These are phyloP conservation scores for Stenoptilia bipunctidactyla DNA, from an alignment of 2,888 invertebrate species.

Conservation along the genomic window DNA sequence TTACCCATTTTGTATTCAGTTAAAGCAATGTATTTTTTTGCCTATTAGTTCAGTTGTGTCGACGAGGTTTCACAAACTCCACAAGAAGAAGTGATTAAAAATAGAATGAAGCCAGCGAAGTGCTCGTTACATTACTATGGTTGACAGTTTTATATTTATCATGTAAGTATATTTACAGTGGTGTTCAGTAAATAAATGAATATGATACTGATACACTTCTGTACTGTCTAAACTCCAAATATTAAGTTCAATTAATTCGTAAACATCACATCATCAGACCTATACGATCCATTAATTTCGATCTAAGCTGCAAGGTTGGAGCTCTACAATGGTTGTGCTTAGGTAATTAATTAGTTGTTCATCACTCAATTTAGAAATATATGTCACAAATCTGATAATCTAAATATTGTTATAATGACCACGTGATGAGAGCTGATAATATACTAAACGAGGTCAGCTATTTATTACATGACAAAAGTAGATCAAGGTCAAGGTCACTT, in stretches of 20 bases:
- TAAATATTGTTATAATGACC: constrained; percentile 51
- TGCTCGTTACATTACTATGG: background rate
- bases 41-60: constrained; percentile 3
- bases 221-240: too few relatives aligned
- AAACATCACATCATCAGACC: too few relatives aligned
- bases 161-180: too few relatives aligned
- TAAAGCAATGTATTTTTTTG: constrained; percentile 16
- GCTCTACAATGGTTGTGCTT: too few relatives aligned
- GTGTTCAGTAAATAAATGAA: too few relatives aligned
- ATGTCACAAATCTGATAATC: constrained; percentile 23
- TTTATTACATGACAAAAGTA: constrained; percentile 62
- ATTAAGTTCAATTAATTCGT: too few relatives aligned
- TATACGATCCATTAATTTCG: too few relatives aligned
- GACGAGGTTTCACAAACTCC: too few relatives aligned
- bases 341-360: background rate
- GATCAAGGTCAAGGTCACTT: constrained; percentile 71
- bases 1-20: too few relatives aligned
- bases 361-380: constrained; percentile 5
- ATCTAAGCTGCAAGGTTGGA: too few relatives aligned
- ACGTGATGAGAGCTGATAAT: constrained; percentile 56
- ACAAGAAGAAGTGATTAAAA: background rate
- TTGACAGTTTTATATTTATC: too few relatives aligned
- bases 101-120: background rate
- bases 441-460: constrained; percentile 63
- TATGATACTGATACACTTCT: too few relatives aligned